Evolutionary conservation across 2,888 invertebrate genomes (phyloP).

Genomic region (Trachelus tabidus): DNA sequence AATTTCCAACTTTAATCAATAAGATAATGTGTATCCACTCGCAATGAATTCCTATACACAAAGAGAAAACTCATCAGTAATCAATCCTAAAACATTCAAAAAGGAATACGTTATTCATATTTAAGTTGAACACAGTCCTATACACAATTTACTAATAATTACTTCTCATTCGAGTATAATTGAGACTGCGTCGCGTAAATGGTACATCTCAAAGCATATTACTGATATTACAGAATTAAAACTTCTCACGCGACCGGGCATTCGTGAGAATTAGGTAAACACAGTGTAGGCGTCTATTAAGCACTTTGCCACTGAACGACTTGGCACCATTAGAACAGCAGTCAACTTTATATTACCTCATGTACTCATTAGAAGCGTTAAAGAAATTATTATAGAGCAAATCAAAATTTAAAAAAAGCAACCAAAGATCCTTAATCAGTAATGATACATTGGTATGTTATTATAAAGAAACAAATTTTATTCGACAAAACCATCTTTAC

Average conservation of each 20-base stretch:
- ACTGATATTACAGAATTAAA: slow-evolving; percentile 6
- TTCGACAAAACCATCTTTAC: slow-evolving; percentile 40
- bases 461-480: slow-evolving; percentile 43
- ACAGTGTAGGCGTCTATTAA: slow-evolving; percentile 11
- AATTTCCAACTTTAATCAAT: not conserved
- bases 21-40: not conserved
- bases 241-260: slow-evolving; percentile 19
- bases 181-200: not conserved
- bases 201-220: not conserved
- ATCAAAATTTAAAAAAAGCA: too few relatives aligned
- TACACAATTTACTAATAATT: not conserved
- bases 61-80: not conserved
- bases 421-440: too few relatives aligned
- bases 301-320: not conserved
- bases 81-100: not conserved
- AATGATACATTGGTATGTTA: not conserved
- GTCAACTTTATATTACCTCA: not conserved
- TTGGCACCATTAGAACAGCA: not conserved
- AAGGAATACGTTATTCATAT: not conserved
- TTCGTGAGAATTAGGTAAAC: slow-evolving; percentile 17
- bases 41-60: too few relatives aligned
- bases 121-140: not conserved
- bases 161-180: not conserved
- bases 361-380: not conserved
- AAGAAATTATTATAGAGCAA: not conserved